Evolutionary conservation across 2,888 invertebrate species (phyloP).

Genomic region (Eledona agricola): DNA sequence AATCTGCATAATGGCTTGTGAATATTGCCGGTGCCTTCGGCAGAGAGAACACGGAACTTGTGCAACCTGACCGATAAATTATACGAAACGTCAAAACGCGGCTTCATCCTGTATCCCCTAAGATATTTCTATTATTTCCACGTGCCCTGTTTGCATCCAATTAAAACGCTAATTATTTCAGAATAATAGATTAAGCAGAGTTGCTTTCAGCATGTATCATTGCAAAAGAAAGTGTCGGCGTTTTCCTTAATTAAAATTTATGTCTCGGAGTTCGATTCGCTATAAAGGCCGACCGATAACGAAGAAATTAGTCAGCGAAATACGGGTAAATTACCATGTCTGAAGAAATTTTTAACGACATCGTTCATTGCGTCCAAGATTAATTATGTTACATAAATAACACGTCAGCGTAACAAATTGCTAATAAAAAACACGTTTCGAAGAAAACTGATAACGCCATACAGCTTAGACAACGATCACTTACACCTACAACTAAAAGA

Average conservation of each 20-base stretch:
- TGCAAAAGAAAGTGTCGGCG: conserved; percentile 16
- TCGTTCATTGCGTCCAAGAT: no score
- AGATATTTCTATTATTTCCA: conserved; percentile 35
- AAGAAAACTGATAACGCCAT: no score
- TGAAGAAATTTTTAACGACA: no score
- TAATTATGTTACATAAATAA: no score
- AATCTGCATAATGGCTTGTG: conserved; percentile 56
- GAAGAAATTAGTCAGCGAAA: no score
- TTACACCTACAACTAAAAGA: no score
- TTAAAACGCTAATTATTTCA: conserved; percentile 33
- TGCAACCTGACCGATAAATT: conserved; percentile 48
- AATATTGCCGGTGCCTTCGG: conserved; percentile 49
- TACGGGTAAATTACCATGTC: no score
- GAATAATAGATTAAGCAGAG: conserved; percentile 33
- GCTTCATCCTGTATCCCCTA: conserved; percentile 34
- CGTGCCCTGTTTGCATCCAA: conserved; percentile 30
- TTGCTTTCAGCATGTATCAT: conserved; percentile 30
- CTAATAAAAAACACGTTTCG: no score
- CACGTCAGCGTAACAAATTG: no score
- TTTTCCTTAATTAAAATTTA: conserved; percentile 37
- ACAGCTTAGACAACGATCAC: no score
- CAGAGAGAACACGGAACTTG: conserved; percentile 43
- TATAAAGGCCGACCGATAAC: no score
- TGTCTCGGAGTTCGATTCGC: conserved; percentile 26
- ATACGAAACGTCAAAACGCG: conserved; percentile 48